Conservation (phyloP, 2,888 invertebrate species). For the Brachypalpus laphriformis region DNA sequence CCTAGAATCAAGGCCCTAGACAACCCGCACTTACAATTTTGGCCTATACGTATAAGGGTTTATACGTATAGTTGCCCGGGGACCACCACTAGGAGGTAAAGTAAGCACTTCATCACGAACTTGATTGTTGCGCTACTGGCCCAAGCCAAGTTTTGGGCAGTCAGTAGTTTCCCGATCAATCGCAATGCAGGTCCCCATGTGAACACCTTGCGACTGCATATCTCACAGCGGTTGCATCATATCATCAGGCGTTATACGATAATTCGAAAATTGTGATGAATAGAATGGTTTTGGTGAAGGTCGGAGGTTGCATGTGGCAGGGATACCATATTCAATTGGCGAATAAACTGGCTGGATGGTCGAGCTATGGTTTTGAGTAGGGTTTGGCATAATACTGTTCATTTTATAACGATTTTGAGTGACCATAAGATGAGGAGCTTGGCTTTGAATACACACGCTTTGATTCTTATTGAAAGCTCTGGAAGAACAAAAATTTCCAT, state of each 20-base stretch:
- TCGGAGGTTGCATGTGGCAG: not conserved
- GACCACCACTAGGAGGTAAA: no score
- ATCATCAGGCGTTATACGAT: constrained; percentile 41
- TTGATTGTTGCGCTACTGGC: no score
- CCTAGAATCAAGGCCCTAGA: no score
- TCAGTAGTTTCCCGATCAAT: no score
- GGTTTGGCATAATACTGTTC: constrained; percentile 4
- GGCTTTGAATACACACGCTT: constrained; percentile 40
- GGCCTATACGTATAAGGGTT: no score
- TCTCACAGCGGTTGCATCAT: constrained; percentile 48
- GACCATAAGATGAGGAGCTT: constrained; percentile 3
- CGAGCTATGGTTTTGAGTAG: constrained; percentile 19
- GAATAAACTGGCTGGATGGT: not conserved
- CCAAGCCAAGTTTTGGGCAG: no score
- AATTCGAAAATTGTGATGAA: constrained; percentile 16
- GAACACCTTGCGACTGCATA: constrained; percentile 19
- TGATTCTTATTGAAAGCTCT: constrained; percentile 1
- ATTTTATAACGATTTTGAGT: constrained; percentile 10
- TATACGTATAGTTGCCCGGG: no score
- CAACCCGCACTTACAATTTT: no score
- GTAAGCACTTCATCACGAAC: no score
- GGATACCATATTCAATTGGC: not conserved
- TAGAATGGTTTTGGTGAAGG: constrained; percentile 11
- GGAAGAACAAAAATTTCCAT: constrained; percentile 5
- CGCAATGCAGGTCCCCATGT: no score